A percentile compares a stretch with the other conserved stretches of the same genome.
Evolutionary conservation across 2,888 invertebrate genomes (phyloP).

Genomic region (Polydesmus complanatus): DNA sequence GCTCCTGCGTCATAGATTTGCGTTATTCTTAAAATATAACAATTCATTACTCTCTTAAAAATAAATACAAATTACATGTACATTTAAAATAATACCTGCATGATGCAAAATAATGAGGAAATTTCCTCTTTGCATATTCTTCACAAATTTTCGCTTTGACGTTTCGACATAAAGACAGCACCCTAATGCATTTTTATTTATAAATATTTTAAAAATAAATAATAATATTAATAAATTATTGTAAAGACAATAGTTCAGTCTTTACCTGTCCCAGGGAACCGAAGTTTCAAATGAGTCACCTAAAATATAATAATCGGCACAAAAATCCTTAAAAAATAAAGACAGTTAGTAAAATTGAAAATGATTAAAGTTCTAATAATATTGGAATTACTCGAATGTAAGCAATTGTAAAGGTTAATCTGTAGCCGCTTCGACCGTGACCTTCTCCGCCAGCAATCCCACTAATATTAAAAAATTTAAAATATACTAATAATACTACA

Average conservation of each 20-base stretch:
- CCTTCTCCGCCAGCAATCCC: slow-evolving; percentile 83
- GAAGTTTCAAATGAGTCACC: slow-evolving; percentile 98
- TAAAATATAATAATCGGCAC: slow-evolving; percentile 68
- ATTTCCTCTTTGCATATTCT: slow-evolving; percentile 36
- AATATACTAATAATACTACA: background rate
- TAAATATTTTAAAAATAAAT: background rate
- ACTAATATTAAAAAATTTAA: slow-evolving; percentile 21
- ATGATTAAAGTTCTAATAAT: background rate
- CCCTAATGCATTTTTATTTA: too few species aligned
- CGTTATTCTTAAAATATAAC: slow-evolving; percentile 60
- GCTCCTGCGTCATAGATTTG: slow-evolving; percentile 96
- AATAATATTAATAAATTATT: background rate
- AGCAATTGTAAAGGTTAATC: slow-evolving; percentile 93
- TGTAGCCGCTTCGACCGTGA: slow-evolving; percentile 90
- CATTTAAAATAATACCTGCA: slow-evolving; percentile 7
- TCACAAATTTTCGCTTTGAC: slow-evolving; percentile 54
- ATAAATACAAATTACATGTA: too few species aligned
- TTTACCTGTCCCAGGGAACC: slow-evolving; percentile 83
- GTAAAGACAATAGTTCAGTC: too few species aligned
- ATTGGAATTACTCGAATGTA: slow-evolving; percentile 66
- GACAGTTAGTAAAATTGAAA: background rate
- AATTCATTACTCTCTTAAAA: too few species aligned
- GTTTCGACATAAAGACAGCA: slow-evolving; percentile 72
- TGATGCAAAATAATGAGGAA: slow-evolving; percentile 1
- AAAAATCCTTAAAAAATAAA: slow-evolving; percentile 57